These are phyloP conservation scores for Danionella dracula DNA, from an alignment of 2,797 vertebrate genomes.

Conservation along the genomic window DNA sequence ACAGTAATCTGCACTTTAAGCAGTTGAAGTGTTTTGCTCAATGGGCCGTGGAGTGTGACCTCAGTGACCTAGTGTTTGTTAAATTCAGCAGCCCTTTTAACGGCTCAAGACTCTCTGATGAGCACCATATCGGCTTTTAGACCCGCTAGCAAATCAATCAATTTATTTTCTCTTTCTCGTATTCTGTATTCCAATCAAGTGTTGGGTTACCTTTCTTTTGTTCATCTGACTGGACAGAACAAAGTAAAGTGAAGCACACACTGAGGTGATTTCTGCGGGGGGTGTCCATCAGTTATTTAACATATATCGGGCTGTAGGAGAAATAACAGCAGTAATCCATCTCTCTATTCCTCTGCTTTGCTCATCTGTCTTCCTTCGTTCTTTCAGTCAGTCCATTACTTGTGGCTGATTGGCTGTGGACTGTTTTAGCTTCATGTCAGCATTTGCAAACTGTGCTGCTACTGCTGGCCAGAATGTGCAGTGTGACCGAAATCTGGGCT, in stretches of 20 bases:
- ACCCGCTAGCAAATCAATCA: not conserved
- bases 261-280: not conserved
- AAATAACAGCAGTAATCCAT: slow-evolving; percentile 10
- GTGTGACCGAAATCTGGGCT: not conserved
- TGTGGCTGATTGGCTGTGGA: slow-evolving; percentile 6
- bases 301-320: not conserved
- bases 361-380: slow-evolving; percentile 29
- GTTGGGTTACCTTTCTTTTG: not conserved
- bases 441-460: slow-evolving; percentile 2
- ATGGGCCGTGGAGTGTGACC: slow-evolving; percentile 6
- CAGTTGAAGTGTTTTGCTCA: slow-evolving; percentile 1
- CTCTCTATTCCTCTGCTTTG: slow-evolving; percentile 29
- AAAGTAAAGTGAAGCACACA: not conserved
- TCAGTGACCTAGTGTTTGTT: slow-evolving; percentile 3
- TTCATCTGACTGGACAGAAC: not conserved
- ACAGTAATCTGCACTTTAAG: not conserved
- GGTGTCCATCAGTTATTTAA: slow-evolving; percentile 20
- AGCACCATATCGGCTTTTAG: not conserved
- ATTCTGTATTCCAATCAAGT: not conserved
- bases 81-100: not conserved
- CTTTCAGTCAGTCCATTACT: slow-evolving; percentile 25
- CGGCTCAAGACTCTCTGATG: not conserved
- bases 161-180: not conserved
- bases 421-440: slow-evolving; percentile 24
- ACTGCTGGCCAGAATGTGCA: not conserved